Evolutionary conservation across 2,797 vertebrate species (phyloP).

Genomic region (Smutsia temminckii): DNA sequence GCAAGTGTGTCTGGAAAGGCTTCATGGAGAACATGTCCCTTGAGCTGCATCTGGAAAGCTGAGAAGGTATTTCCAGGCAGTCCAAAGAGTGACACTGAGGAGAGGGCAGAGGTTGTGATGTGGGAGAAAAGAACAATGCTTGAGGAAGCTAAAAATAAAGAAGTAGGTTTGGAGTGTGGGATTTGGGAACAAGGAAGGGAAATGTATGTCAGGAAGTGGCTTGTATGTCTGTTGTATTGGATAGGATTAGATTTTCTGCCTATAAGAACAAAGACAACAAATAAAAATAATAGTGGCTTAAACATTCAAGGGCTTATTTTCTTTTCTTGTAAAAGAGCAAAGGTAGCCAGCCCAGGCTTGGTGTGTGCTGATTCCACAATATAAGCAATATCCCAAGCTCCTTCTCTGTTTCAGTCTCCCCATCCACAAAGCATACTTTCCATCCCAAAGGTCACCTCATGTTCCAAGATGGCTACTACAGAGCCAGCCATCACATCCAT

Average conservation of each 20-base stretch:
- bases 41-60: neutral
- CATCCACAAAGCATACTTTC: neutral
- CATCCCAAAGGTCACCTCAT: neutral
- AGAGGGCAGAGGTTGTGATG: neutral
- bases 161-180: neutral
- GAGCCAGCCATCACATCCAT: neutral
- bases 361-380: neutral
- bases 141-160: slow-evolving; percentile 18
- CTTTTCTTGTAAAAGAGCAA: neutral
- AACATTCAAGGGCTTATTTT: neutral
- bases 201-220: neutral
- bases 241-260: slow-evolving; percentile 30
- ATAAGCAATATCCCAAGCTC: neutral
- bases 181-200: neutral
- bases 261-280: neutral
- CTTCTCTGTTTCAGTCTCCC: neutral
- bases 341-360: neutral
- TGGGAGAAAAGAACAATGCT: neutral
- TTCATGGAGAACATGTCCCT: neutral
- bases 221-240: neutral
- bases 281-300: neutral
- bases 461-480: neutral
- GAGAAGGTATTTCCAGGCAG: neutral
- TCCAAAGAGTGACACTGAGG: neutral
- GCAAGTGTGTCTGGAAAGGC: neutral